phyloP scores from a whole-genome alignment of 2,113 vertebrate species.

The Trematocara unimaculatum region DNA sequence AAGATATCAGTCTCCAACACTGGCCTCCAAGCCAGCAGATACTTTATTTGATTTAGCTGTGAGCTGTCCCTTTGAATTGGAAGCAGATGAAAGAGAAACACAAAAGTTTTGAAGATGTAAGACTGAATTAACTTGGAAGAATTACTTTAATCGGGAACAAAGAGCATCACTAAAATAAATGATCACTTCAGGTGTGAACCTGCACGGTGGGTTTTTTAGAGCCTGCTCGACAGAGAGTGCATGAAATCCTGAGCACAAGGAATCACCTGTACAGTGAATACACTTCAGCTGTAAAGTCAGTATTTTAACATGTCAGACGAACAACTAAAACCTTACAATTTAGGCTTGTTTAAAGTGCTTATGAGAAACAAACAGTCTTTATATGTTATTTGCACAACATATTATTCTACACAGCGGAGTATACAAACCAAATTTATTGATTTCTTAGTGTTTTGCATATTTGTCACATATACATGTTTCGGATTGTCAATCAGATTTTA shows the following conservation, averaged over 20 bases:
- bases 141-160: background rate
- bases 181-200: background rate
- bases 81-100: background rate
- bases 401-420: background rate
- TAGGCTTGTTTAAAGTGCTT: background rate
- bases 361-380: background rate
- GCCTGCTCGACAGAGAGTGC: background rate
- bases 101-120: background rate
- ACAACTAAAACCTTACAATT: background rate
- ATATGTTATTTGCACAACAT: background rate
- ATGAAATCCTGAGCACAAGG: background rate
- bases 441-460: background rate
- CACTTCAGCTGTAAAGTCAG: background rate
- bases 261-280: background rate
- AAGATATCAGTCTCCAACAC: background rate
- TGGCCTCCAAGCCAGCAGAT: background rate
- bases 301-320: background rate
- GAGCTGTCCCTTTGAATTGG: background rate
- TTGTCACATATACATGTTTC: background rate
- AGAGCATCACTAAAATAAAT: background rate
- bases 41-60: background rate
- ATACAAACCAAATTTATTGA: background rate
- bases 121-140: background rate
- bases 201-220: background rate
- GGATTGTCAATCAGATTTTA: background rate